Base-by-base conservation (phyloP, 2,888 invertebrate species). In the Reticulitermes lucifugus region DNA sequence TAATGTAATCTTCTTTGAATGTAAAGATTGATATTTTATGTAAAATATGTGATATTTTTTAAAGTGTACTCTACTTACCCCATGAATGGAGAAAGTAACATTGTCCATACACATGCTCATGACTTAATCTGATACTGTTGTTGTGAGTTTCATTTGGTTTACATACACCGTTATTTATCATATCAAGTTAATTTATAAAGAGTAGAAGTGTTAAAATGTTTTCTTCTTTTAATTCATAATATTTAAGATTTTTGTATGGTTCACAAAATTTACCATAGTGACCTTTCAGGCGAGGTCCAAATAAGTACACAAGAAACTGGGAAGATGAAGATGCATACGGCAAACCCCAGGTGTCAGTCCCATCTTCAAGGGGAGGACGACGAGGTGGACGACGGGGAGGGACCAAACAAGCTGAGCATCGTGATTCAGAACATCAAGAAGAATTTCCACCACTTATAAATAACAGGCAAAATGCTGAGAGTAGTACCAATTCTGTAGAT, bases 231-330 rank as follows among this genome's bases (percentile, higher is more conserved):
- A 35, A 41, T 73, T 21, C 21, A 73, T 73, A 55, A 55, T 55
- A 55, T 55, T 14, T 18, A 14, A 55, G 55, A 18, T 55, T 55
- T 14, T 18, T 55, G 14, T 46, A 18, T 55, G 55, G 55, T 55
- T 55, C 55, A 55, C 14, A 14, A 18, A 55, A 14, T 55, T 55
- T 55, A 18, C 18, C 18, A 55, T 55, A 14, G 55, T 1, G 7
- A 55, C 5, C 55, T 73, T 73, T 73, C 21, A 96, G 96, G 0
- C 96, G 98, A 84, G 97, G 98, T 0, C 98, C 98, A 0, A 97
- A 96, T 90, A 98, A 97, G 90, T 98, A 98, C 90, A 97, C 96
- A 0, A 94, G 98, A 21, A 97, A 96, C 86, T 98, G 98, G 97
- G 97, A 98, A 89, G 98, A 98, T 89, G 97, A 97, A 90, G 96